phyloP scores from a whole-genome alignment of 1,140 invertebrate genomes.

The Caenorhabditis remanei region DNA sequence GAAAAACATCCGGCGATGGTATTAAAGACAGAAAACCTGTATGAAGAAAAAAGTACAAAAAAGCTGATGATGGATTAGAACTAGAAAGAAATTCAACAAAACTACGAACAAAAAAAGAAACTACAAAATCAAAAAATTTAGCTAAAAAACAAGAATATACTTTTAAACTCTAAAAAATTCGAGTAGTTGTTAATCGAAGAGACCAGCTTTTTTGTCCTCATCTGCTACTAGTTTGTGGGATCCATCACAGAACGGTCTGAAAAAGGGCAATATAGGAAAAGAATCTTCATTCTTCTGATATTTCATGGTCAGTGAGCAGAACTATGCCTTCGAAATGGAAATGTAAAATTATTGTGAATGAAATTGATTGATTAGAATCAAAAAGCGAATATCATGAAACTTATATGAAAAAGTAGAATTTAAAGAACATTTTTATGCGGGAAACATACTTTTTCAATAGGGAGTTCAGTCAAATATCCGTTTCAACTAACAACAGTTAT shows the following conservation, averaged over 20 bases:
- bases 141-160: conserved; percentile 7
- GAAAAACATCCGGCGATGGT: not conserved
- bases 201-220: conserved; percentile 68
- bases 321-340: too few species aligned
- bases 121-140: not conserved
- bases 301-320: too few species aligned
- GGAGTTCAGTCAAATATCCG: not conserved
- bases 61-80: not conserved
- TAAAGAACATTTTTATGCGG: too few species aligned
- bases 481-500: not conserved
- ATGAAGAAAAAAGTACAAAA: conserved; percentile 39
- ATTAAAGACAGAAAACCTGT: conserved; percentile 12
- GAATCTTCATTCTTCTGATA: too few species aligned
- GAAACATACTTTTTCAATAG: too few species aligned
- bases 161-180: not conserved
- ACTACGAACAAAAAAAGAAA: not conserved
- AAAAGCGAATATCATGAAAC: too few species aligned
- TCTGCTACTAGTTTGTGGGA: conserved; percentile 82
- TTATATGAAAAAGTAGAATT: too few species aligned
- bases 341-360: not conserved
- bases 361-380: too few species aligned
- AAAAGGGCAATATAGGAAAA: not conserved
- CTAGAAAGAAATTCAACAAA: not conserved
- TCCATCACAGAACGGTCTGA: conserved; percentile 93
- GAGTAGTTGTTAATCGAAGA: conserved; percentile 71